Base-by-base conservation (phyloP, 2,797 vertebrate genomes). In the Zalophus californianus region DNA sequence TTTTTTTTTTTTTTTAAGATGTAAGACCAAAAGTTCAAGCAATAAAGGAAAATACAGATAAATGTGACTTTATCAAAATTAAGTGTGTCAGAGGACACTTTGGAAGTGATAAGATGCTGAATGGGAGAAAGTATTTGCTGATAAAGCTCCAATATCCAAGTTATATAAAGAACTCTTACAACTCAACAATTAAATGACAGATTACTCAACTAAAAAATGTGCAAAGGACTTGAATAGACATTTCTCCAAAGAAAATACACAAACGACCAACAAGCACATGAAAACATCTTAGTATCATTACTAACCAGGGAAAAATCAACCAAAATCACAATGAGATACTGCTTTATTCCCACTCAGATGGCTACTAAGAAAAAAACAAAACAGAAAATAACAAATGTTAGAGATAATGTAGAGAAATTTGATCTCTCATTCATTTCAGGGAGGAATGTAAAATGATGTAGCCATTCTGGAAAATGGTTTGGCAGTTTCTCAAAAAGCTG, bases 11-110 rank as follows among this genome's bases (percentile, higher is more conserved):
- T 64, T 32, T 16, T 60, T 60, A n/a, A n/a, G 32, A 64, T n/a
- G 6, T 64, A 79, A 85, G 32, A 60, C 23, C 18, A 50, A 77
- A 94, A 64, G 29, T 8, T 48, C 58, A 89, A 64, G 23, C 32
- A 77, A 27, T 56, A 92, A 72, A 75, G 68, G n/a, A 68, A 68
- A 68, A 68, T 68, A 68, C 4, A 64, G 14, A 29, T 32, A 68
- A 35, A 68, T 68, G 68, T 75, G 15, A 88, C 68, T 92, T 92
- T 21, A 77, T 77, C 68, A 41, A 75, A 92, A 92, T 68, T 54
- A 78, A 91, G 9, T 35, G 6, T 60, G 7, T 58, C 16, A 83
- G 54, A 87, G 32, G 52, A 54, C 12, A 77, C 5, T 54, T 84
- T 20, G 16, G 16, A 86, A 91, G 44, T 62, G 2, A 70, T 91